Percentiles rank a stretch among this genome's conserved stretches.
phyloP scores from a whole-genome alignment of 2,113 vertebrate genomes.

The Sterrhoptilus dennistouni region DNA sequence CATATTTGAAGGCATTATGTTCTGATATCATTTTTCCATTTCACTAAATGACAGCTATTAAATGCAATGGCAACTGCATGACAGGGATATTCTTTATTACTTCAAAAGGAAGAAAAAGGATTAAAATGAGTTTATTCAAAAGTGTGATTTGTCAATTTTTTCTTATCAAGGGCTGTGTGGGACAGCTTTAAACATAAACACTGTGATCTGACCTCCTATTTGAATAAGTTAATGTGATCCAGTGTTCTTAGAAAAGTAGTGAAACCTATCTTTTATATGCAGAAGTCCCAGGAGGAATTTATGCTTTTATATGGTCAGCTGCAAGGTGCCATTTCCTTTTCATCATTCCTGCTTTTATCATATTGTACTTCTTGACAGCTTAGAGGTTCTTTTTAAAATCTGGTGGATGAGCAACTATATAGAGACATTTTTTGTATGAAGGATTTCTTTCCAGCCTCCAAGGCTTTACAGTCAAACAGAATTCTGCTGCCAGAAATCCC shows the following conservation, averaged over 20 bases:
- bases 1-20: constrained; percentile 76
- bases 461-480: constrained; percentile 47
- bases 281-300: constrained; percentile 86
- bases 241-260: constrained; percentile 78
- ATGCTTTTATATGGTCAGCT: constrained; percentile 87
- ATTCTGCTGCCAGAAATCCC: constrained; percentile 28
- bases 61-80: constrained; percentile 75
- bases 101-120: constrained; percentile 79
- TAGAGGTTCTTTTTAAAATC: constrained; percentile 75
- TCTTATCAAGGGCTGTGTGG: constrained; percentile 70
- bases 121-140: constrained; percentile 89
- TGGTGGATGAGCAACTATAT: constrained; percentile 16
- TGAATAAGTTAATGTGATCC: constrained; percentile 90
- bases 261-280: constrained; percentile 84
- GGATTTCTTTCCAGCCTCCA: constrained; percentile 42
- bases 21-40: constrained; percentile 79
- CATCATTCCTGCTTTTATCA: constrained; percentile 83
- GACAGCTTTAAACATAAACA: constrained; percentile 82
- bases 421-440: constrained; percentile 33
- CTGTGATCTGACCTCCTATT: constrained; percentile 84
- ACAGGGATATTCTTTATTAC: constrained; percentile 84
- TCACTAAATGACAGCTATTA: constrained; percentile 79
- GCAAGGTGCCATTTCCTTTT: constrained; percentile 88
- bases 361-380: constrained; percentile 83
- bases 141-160: constrained; percentile 82